Base-by-base conservation (phyloP, 2,888 invertebrate genomes). In the Eupithecia pulchellata region DNA sequence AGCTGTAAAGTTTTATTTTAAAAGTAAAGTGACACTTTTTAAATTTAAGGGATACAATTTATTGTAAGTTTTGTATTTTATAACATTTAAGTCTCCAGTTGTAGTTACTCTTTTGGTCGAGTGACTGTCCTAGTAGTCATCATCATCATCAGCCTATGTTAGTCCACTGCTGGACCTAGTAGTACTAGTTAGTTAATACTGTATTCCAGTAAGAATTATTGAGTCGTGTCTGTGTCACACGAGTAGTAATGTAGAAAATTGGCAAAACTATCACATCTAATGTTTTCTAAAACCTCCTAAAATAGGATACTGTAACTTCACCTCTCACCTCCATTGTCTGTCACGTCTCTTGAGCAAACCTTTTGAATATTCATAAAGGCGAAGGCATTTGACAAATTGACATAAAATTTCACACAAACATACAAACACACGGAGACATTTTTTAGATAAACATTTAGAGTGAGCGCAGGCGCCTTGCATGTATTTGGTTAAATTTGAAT, bases 331-430 rank as follows among this genome's bases (percentile, higher is more conserved):
- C 68, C 68, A 76, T 69, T 79, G 80, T 84, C 76, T 27, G 64
- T 66, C 64, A 69, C 62, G 70, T 70, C 78, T 76, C 76, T 75
- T 76, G 76, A 75, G 78, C 79, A 80, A 85, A 84, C 87, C 81
- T 86, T 81, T 86, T 93, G 91, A 91, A 93, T 93, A 93, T 93
- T 93, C 92, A 93, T 88, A 82, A 78, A 86, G 84, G 83, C 83
- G 80, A 83, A 80, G 86, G 85, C 82, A 89, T 90, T 89, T 86
- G 86, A 88, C 90, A 91, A 91, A 90, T 90, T 91, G 90, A 88
- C 91, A 89, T 88, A 87, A 90, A 89, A 90, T 93, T 92, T 93
- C 92, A 93, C 92, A 91, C 93, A 92, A 93, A 92, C 89, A 91
- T 75, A 91, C 93, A 92, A 93, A 92, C 89, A 90, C 76, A 81